Evolutionary conservation across 2,797 vertebrate species (phyloP).

Genomic region (Aulostomus chinensis): DNA sequence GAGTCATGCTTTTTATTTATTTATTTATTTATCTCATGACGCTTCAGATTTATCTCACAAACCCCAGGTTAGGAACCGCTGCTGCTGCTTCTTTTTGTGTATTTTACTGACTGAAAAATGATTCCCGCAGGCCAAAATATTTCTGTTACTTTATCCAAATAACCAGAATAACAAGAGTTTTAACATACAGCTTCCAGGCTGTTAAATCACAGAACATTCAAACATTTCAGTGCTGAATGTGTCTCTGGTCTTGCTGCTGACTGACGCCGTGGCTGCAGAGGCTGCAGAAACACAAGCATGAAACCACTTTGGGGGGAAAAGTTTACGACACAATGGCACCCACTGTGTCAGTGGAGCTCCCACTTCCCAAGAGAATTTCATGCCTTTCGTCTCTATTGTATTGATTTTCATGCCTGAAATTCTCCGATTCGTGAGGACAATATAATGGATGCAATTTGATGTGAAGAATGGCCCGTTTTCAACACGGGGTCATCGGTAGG

Average conservation of each 20-base stretch:
- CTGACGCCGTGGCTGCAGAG: conserved; percentile 40
- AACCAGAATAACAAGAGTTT: conserved; percentile 5
- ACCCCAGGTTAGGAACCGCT: neutral
- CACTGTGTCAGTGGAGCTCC: conserved; percentile 59
- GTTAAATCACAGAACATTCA: conserved; percentile 17
- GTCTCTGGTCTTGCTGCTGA: conserved; percentile 25
- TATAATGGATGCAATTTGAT: conserved; percentile 66
- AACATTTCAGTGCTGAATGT: neutral
- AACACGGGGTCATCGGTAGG: conserved; percentile 48
- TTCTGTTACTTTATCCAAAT: conserved; percentile 31
- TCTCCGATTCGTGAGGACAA: conserved; percentile 65
- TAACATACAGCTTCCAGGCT: neutral
- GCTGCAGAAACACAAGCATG: conserved; percentile 45
- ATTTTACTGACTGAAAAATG: neutral
- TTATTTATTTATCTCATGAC: neutral
- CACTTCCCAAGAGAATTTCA: conserved; percentile 64
- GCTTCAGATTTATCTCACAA: neutral
- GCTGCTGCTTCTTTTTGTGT: neutral
- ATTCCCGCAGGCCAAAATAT: neutral
- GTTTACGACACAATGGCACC: conserved; percentile 62
- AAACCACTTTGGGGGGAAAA: conserved; percentile 41
- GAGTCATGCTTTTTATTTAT: too few relatives aligned
- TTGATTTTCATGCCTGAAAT: conserved; percentile 73
- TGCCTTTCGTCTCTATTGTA: conserved; percentile 66
- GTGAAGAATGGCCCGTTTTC: conserved; percentile 69